Evolutionary conservation across 1,140 invertebrate genomes (phyloP).

Genomic region (Gryon sp.): DNA sequence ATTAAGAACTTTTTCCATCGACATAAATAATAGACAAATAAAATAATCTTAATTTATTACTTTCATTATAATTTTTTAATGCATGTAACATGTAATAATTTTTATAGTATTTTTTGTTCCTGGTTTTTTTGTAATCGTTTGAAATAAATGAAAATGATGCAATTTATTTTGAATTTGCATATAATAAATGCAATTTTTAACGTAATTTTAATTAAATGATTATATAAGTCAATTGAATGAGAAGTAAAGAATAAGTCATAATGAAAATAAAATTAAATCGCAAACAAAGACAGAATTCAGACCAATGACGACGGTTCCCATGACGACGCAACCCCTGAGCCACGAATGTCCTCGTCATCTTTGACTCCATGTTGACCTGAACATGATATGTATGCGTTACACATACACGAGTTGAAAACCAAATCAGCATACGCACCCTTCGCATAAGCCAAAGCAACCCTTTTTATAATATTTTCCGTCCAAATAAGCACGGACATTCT

Average conservation of each 20-base stretch:
- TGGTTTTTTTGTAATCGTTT: no score
- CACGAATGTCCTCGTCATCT: slow-evolving; percentile 74
- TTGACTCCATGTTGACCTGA: slow-evolving; percentile 68
- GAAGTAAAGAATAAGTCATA: slow-evolving; percentile 12
- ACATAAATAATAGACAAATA: no score
- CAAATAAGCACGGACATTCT: slow-evolving; percentile 31
- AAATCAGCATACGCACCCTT: slow-evolving; percentile 52
- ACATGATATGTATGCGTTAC: slow-evolving; percentile 14
- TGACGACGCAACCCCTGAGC: slow-evolving; percentile 74
- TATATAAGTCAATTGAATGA: not conserved
- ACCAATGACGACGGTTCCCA: slow-evolving; percentile 77
- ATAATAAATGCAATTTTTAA: no score
- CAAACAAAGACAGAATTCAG: slow-evolving; percentile 65
- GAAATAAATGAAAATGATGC: no score
- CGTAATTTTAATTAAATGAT: not conserved
- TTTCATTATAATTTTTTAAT: no score
- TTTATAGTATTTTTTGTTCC: no score
- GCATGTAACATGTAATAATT: no score
- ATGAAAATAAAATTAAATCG: slow-evolving; percentile 38
- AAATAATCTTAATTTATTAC: no score
- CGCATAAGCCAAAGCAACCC: slow-evolving; percentile 55
- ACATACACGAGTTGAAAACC: slow-evolving; percentile 13
- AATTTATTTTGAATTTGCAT: no score
- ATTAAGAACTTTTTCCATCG: no score
- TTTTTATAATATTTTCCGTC: slow-evolving; percentile 57